phyloP scores from a whole-genome alignment of 2,113 vertebrate genomes.

The Vimba vimba region DNA sequence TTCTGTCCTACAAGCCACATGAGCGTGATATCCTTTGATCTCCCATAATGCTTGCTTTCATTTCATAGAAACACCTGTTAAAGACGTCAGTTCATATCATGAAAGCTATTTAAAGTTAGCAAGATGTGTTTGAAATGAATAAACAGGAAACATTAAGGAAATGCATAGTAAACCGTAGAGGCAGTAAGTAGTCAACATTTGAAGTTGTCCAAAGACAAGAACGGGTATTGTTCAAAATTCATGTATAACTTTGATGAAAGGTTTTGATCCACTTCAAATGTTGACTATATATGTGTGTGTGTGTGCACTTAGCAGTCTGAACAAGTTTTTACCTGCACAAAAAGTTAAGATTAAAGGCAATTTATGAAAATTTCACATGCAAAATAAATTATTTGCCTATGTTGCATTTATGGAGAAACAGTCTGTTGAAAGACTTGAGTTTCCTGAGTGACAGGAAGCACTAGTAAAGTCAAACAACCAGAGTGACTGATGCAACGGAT shows the following conservation, averaged over 20 bases:
- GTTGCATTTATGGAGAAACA: not conserved
- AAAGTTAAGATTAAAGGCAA: not conserved
- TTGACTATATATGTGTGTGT: too few relatives aligned
- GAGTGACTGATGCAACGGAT: not conserved
- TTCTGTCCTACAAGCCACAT: not conserved
- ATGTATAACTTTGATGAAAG: too few relatives aligned
- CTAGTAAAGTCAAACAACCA: not conserved
- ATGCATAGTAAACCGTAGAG: not conserved
- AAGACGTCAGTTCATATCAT: not conserved
- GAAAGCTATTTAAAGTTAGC: not conserved
- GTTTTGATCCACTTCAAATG: too few relatives aligned
- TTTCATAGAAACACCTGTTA: not conserved
- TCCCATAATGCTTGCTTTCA: not conserved
- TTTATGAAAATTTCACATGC: not conserved
- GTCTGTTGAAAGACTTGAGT: not conserved
- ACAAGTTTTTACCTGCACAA: not conserved
- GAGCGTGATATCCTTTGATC: not conserved
- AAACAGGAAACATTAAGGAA: conserved; percentile 3
- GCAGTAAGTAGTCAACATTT: not conserved
- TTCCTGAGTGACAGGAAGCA: not conserved
- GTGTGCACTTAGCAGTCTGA: not conserved
- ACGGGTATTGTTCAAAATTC: too few relatives aligned
- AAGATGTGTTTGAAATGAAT: not conserved
- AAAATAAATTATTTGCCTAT: not conserved
- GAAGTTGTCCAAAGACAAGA: too few relatives aligned